Conservation (phyloP, 1,140 invertebrate species). For the Ceratina japonica region DNA sequence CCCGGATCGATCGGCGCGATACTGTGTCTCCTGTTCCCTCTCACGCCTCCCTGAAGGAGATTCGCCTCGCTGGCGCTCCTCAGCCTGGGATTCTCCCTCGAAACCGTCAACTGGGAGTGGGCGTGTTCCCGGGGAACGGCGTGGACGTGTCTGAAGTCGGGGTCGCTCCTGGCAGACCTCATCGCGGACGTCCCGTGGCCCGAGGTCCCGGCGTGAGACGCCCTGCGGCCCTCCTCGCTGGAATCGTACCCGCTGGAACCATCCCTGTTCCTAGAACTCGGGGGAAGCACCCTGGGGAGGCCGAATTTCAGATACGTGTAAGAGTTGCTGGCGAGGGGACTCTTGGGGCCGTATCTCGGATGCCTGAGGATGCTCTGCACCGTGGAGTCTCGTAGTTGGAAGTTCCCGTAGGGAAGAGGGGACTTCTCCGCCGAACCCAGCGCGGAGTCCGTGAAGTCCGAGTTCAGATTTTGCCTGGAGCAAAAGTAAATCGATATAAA, state of each 20-base stretch:
- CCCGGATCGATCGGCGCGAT: conserved; percentile 82
- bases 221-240: conserved; percentile 81
- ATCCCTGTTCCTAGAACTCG: conserved; percentile 79
- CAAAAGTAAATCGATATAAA: not conserved
- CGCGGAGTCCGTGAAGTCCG: conserved; percentile 96
- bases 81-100: conserved; percentile 80
- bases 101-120: conserved; percentile 74
- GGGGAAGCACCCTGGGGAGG: conserved; percentile 92
- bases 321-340: conserved; percentile 91
- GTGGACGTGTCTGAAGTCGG: conserved; percentile 85
- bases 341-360: conserved; percentile 91
- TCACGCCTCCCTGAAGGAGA: conserved; percentile 80
- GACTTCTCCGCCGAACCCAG: conserved; percentile 94
- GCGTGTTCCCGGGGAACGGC: conserved; percentile 74
- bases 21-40: conserved; percentile 82
- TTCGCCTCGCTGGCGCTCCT: conserved; percentile 88
- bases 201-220: conserved; percentile 63
- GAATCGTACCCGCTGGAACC: conserved; percentile 94
- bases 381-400: conserved; percentile 94
- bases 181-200: conserved; percentile 65
- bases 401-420: conserved; percentile 94
- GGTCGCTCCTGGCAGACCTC: conserved; percentile 83
- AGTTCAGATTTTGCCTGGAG: conserved; percentile 95
- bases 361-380: conserved; percentile 96
- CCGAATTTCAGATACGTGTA: conserved; percentile 96